Base-by-base conservation (phyloP, 2,888 invertebrate genomes). In the Horisme vitalbata region DNA sequence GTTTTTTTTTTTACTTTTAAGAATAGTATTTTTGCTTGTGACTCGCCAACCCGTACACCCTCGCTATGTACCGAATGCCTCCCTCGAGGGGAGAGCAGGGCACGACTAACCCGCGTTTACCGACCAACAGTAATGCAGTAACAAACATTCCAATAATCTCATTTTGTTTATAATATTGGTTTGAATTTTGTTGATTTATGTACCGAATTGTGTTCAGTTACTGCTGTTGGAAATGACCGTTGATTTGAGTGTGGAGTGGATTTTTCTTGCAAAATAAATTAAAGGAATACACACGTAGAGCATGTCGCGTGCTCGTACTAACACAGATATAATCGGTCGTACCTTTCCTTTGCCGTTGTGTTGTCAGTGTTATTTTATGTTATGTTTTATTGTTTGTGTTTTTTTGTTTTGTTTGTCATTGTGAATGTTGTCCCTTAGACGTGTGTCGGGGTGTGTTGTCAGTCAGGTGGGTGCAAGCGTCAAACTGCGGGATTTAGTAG, bases 161-260 rank as follows among this genome's bases (percentile, higher is more conserved):
- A 52, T 68, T 61, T 67, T 60, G 37, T 59, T 68, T 46, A 26
- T 45, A 68, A 64, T 75, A 68, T 73, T 66, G 66, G 74, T 78
- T 67, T 69, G 47, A 57, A 60, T 64, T 63, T 65, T 66, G 34
- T 59, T 65, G 60, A 52, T 57, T 57, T 57, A 68, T 70, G 61
- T 69, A 75, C 65, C 73, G 70, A 72, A 61, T 75, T 79, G 68
- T 80, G 74, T 79, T 82, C 69, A 75, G 81, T 87, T 84, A 83
- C 86, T 85, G 87, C 85, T 77, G 68, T 57, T 73, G 73, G 60
- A 67, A 68, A 67, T 64, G 68, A 77, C 71, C 79, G 78, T 76
- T 75, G 65, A 69, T 75, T 82, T 83, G 88, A 88, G 88, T 88
- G 88, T 88, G 88, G 88, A 85, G 88, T 88, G 88, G 88, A 87